These are phyloP conservation scores for Marmota monax DNA, from an alignment of 2,113 vertebrate genomes.

Conservation along the genomic window DNA sequence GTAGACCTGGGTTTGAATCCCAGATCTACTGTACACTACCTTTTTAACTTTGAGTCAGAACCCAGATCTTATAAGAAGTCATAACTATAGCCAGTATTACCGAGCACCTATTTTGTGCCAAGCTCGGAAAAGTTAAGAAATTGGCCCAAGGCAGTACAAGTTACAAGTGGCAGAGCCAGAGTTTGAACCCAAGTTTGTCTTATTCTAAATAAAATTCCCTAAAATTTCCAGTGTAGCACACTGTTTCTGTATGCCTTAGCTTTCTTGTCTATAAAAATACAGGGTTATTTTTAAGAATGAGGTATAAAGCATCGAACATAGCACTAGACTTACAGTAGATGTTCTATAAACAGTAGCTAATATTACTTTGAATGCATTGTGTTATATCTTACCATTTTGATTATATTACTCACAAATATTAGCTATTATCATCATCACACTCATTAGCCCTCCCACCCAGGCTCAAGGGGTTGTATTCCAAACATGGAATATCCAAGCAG, in stretches of 20 bases:
- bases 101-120: background rate
- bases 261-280: slow-evolving; percentile 13
- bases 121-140: slow-evolving; percentile 7
- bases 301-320: background rate
- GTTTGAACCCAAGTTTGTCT: background rate
- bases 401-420: background rate
- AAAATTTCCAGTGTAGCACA: background rate
- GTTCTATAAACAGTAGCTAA: background rate
- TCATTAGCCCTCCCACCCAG: background rate
- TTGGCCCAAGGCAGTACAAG: background rate
- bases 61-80: background rate
- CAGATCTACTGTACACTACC: background rate
- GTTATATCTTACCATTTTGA: background rate
- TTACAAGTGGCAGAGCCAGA: background rate
- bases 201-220: background rate
- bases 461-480: background rate
- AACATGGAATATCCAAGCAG: background rate
- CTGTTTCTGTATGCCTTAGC: background rate
- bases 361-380: background rate
- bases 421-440: background rate
- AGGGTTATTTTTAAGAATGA: background rate
- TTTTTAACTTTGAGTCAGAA: background rate
- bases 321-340: background rate
- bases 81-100: background rate
- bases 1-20: background rate